phyloP scores from a whole-genome alignment of 1,140 invertebrate genomes.

The Zaprionus ornatus region DNA sequence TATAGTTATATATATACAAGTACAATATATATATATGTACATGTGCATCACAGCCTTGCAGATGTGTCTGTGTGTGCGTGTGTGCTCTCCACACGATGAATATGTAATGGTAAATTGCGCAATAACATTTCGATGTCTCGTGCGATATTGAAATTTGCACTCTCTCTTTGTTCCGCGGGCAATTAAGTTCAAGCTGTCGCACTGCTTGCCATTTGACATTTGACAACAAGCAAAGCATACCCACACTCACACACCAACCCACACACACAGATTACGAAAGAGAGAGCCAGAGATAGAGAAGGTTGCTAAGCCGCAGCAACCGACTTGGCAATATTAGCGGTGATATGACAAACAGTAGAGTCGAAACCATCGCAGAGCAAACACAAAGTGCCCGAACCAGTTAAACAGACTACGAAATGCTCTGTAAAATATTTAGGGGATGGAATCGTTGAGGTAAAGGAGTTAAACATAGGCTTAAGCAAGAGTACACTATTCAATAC shows the following conservation, averaged over 20 bases:
- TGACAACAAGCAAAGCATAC: conserved; percentile 23
- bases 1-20: not conserved
- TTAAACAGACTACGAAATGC: not conserved
- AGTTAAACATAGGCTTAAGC: not conserved
- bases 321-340: conserved; percentile 69
- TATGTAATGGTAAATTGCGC: conserved; percentile 55
- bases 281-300: not conserved
- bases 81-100: not conserved
- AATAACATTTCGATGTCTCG: conserved; percentile 57
- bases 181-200: conserved; percentile 73
- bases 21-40: not conserved
- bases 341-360: conserved; percentile 67
- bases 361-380: conserved; percentile 49
- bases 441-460: too few species aligned
- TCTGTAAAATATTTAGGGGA: not conserved
- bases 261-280: not conserved
- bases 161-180: conserved; percentile 51
- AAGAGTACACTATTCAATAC: not conserved
- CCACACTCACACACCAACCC: not conserved
- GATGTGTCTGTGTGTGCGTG: not conserved
- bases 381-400: conserved; percentile 36
- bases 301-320: conserved; percentile 53
- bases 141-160: conserved; percentile 63
- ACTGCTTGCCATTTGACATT: conserved; percentile 56
- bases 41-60: not conserved